Evolutionary conservation across 2,888 invertebrate species (phyloP).

Genomic region (Agrotis exclamationis): DNA sequence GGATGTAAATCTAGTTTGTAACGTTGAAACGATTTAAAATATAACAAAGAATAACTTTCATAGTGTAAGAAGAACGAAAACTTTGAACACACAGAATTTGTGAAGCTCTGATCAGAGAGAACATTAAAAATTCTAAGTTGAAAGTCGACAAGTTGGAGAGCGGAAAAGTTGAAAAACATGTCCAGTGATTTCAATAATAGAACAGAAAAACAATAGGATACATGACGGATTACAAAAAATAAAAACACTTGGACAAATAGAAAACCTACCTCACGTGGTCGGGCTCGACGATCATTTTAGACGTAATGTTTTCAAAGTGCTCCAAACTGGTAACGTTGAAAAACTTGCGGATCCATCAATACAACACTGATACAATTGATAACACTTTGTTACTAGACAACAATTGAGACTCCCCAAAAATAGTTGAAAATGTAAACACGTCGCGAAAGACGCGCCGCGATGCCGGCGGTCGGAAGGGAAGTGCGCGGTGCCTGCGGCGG

Average conservation of each 20-base stretch:
- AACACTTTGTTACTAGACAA: slow-evolving; percentile 81
- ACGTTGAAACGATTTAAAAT: background rate
- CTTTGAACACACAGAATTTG: background rate
- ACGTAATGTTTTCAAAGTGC: slow-evolving; percentile 86
- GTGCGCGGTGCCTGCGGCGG: slow-evolving; percentile 90
- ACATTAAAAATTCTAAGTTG: slow-evolving; percentile 49
- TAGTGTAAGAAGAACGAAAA: background rate
- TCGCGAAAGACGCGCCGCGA: slow-evolving; percentile 89
- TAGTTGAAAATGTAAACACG: slow-evolving; percentile 86
- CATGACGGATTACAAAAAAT: slow-evolving; percentile 70
- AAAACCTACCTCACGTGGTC: slow-evolving; percentile 89
- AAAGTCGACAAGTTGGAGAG: slow-evolving; percentile 44
- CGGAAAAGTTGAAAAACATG: slow-evolving; percentile 45
- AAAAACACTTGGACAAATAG: slow-evolving; percentile 82
- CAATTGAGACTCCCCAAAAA: slow-evolving; percentile 82
- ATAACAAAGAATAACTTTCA: slow-evolving; percentile 2
- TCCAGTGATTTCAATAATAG: slow-evolving; percentile 48
- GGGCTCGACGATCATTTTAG: slow-evolving; percentile 90
- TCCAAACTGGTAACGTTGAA: slow-evolving; percentile 78
- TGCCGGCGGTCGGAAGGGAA: slow-evolving; percentile 87
- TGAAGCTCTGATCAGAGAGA: slow-evolving; percentile 8
- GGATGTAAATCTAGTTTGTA: background rate
- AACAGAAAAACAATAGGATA: slow-evolving; percentile 63
- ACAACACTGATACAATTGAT: slow-evolving; percentile 79
- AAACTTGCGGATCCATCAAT: slow-evolving; percentile 85